A percentile compares a stretch with the other conserved stretches of the same genome.
Conservation (phyloP, 2,113 vertebrate species). For the Crotalus viridis region DNA sequence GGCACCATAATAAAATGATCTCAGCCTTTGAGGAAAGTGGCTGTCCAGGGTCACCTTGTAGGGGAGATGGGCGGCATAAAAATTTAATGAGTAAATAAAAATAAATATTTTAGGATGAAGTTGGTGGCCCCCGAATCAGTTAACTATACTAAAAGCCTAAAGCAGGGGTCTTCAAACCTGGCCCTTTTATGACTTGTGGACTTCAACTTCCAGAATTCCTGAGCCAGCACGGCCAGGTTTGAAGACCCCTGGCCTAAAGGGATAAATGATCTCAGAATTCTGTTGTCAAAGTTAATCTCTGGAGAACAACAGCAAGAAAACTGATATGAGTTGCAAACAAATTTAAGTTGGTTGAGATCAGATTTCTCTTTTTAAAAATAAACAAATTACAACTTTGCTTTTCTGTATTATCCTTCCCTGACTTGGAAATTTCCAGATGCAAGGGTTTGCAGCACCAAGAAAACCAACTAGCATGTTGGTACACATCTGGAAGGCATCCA, state of each 20-base stretch:
- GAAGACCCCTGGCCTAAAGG: too few relatives aligned
- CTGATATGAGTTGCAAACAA: not conserved
- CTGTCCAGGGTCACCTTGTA: not conserved
- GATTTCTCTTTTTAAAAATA: not conserved
- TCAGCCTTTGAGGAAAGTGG: not conserved
- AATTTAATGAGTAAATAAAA: not conserved
- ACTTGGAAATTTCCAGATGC: not conserved
- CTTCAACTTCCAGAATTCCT: too few relatives aligned
- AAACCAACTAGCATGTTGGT: not conserved
- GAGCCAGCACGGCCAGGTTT: too few relatives aligned
- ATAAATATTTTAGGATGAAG: not conserved
- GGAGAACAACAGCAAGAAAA: not conserved
- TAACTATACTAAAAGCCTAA: not conserved
- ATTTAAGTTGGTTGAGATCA: not conserved
- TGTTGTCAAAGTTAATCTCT: not conserved
- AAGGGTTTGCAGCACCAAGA: not conserved
- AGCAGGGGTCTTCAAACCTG: too few relatives aligned
- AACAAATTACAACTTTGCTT: not conserved
- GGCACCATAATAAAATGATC: not conserved
- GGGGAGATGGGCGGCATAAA: not conserved
- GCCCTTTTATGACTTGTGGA: too few relatives aligned
- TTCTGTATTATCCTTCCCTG: not conserved
- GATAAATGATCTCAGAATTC: not conserved
- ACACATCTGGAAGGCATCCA: not conserved
- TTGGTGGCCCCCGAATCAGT: not conserved